These are phyloP conservation scores for Eumaeus atala DNA, from an alignment of 1,140 invertebrate genomes.

Conservation along the genomic window DNA sequence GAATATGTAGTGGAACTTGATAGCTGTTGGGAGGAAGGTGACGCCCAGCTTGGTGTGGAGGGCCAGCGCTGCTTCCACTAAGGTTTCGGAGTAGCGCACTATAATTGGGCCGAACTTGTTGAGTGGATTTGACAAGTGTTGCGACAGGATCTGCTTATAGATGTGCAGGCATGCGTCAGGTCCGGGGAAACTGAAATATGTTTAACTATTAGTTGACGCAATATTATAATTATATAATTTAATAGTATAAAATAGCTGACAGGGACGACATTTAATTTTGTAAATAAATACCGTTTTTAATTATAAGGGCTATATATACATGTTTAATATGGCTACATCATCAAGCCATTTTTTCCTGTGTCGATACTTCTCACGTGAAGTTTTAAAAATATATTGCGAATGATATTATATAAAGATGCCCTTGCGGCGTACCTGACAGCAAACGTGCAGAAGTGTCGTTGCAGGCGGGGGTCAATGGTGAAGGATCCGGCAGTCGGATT, in stretches of 20 bases:
- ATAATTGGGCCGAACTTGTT: slow-evolving; percentile 81
- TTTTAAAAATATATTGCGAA: no score
- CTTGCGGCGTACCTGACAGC: slow-evolving; percentile 86
- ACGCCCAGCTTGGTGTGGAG: slow-evolving; percentile 85
- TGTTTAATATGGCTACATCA: no score
- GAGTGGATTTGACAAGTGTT: slow-evolving; percentile 81
- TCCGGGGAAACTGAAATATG: slow-evolving; percentile 87
- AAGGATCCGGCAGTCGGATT: slow-evolving; percentile 97
- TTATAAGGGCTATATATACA: no score
- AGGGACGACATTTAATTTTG: no score
- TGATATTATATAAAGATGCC: no score
- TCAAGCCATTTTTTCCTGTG: no score
- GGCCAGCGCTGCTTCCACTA: slow-evolving; percentile 83
- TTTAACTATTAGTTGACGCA: no score
- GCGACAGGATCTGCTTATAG: slow-evolving; percentile 86
- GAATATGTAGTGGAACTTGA: slow-evolving; percentile 97
- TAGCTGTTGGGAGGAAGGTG: slow-evolving; percentile 91
- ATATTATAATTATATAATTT: no score
- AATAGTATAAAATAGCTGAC: no score
- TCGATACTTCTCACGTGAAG: no score
- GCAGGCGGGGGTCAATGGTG: slow-evolving; percentile 92
- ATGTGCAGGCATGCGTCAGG: slow-evolving; percentile 88
- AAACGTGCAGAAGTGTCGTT: slow-evolving; percentile 95
- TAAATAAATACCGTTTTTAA: no score
- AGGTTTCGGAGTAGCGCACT: slow-evolving; percentile 73